Evolutionary conservation across 2,113 vertebrate species (phyloP), one percentile per base, ranked within the genome.

Genomic region (Nothoprocta pentlandii): DNA sequence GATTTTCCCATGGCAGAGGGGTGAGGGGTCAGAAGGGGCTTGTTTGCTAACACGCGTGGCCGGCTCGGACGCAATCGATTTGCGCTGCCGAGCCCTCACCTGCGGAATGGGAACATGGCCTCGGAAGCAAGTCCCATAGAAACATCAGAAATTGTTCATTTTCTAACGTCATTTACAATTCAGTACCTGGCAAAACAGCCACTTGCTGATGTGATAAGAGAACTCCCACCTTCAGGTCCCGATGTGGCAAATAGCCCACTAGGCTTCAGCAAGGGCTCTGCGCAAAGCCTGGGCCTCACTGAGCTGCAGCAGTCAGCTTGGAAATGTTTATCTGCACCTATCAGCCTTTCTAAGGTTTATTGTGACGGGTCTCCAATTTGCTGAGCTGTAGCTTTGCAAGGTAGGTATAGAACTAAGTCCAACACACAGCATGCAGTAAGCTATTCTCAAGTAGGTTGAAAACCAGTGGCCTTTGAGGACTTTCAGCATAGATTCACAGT

Each of bases 1-100:
- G 47, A 56, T 91, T 95, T 94, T 95, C 93, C 94, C 94, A 77
- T 85, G 94, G 95, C 85, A 61, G 61, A 93, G 81, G 87, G 88
- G 89, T 79, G 86, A 92, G 80, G 58, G 95, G 96, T 95, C 94
- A 94, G 0, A 0, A 79, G 84, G 80, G 44, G 32, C 94, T 95
- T 95, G 89, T 92, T 87, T 42, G 0, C 75, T 90, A 74, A 89
- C 82, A 92, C 61, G 87, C 86, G 3, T 62, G 66, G 77, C 63
- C 10, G 0, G 13, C 53, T 75, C 69, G 80, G 20, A 85, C 87
- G 90, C 87, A 83, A 70, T 90, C 9, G 8, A 74, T 96, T 93
- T 11, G 89, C 41, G 74, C 61, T 85, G 89, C 95, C 64, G 41
- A 63, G 79, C 67, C 63, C 69, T 92, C 84, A 68, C 34, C 90